Conservation (phyloP, 2,888 invertebrate species). For the Capitulum mitella region DNA sequence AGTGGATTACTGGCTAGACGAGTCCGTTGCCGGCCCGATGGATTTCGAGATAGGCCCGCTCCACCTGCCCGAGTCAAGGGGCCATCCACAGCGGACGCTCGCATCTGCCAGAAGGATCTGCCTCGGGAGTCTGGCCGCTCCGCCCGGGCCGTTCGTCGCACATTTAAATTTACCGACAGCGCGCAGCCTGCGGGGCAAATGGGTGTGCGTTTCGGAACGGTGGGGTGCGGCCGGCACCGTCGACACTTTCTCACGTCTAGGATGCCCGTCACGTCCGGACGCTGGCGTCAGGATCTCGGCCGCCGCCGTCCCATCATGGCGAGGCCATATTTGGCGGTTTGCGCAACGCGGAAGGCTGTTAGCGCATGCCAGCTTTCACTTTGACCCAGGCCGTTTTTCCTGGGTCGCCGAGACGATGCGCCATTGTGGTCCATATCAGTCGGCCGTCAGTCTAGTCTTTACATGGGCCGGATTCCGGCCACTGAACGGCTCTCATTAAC, state of each 20-base stretch:
- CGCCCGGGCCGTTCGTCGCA: too few species aligned
- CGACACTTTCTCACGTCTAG: not conserved
- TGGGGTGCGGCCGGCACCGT: not conserved
- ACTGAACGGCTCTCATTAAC: too few species aligned
- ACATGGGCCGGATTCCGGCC: too few species aligned
- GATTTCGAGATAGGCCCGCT: not conserved
- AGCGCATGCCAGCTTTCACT: not conserved
- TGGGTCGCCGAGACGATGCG: not conserved
- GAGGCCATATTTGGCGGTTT: not conserved
- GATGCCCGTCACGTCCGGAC: not conserved
- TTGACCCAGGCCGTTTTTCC: not conserved
- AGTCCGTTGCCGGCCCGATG: not conserved
- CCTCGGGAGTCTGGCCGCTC: too few species aligned
- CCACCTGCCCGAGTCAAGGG: too few species aligned
- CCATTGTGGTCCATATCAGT: not conserved
- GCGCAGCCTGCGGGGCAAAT: not conserved
- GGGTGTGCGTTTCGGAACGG: not conserved
- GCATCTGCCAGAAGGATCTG: too few species aligned
- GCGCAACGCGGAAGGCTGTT: conserved; percentile 18
- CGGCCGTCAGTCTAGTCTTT: not conserved
- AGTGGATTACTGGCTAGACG: not conserved
- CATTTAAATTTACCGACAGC: too few species aligned
- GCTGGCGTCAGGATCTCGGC: not conserved
- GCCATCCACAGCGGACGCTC: too few species aligned
- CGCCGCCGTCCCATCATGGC: not conserved